Percentiles rank a stretch among this genome's conserved stretches.
phyloP scores from a whole-genome alignment of 2,888 invertebrate genomes.

The Nineta flava region DNA sequence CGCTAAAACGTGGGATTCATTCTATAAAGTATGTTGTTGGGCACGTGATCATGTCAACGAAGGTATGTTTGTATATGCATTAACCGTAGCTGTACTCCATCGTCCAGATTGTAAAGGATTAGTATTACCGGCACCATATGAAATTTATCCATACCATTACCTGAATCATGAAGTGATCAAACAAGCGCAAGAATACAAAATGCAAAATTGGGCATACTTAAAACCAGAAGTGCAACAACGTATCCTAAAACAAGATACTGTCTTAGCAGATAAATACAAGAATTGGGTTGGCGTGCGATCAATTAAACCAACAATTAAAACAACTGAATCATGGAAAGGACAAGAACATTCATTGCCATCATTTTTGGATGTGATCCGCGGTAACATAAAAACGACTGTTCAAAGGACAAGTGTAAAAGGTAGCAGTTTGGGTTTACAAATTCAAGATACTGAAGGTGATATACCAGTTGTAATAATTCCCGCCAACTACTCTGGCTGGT shows the following conservation, averaged over 20 bases:
- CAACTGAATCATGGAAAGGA: background rate
- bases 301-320: background rate
- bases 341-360: background rate
- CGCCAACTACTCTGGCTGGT: slow-evolving; percentile 28
- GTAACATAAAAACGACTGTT: background rate
- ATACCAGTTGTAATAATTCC: slow-evolving; percentile 26
- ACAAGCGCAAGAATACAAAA: slow-evolving; percentile 28
- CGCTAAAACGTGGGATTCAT: slow-evolving; percentile 26
- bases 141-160: slow-evolving; percentile 47
- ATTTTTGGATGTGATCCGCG: background rate
- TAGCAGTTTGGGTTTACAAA: background rate
- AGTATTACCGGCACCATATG: slow-evolving; percentile 49
- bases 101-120: slow-evolving; percentile 39
- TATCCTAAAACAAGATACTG: background rate
- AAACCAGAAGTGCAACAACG: slow-evolving; percentile 1
- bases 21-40: slow-evolving; percentile 26
- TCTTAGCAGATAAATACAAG: background rate
- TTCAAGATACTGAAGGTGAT: slow-evolving; percentile 12
- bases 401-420: background rate
- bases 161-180: slow-evolving; percentile 39
- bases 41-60: slow-evolving; percentile 27
- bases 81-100: slow-evolving; percentile 40
- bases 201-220: slow-evolving; percentile 22
- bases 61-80: slow-evolving; percentile 38
- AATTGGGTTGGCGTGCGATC: background rate